Evolutionary conservation across 2,888 invertebrate genomes (phyloP).

Genomic region (Smittia sp.): DNA sequence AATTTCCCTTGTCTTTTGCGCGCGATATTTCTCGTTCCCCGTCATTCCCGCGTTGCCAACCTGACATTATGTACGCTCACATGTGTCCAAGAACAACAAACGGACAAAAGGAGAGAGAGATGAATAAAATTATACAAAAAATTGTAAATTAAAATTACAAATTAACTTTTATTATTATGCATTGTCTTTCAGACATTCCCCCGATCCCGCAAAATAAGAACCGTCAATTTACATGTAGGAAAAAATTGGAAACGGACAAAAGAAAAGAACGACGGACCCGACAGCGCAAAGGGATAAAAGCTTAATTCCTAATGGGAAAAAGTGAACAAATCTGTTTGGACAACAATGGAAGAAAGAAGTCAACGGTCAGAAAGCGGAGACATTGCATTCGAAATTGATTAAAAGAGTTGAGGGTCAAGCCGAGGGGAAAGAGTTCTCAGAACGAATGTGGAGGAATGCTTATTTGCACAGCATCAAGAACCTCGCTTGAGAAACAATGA

Average conservation of each 20-base stretch:
- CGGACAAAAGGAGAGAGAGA: slow-evolving; percentile 7
- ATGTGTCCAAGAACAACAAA: slow-evolving; percentile 11
- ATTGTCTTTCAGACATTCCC: slow-evolving; percentile 15
- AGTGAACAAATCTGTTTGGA: not conserved
- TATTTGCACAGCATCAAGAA: too few species aligned
- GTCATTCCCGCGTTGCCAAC: slow-evolving; percentile 18
- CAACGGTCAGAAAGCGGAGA: too few species aligned
- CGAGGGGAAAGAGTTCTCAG: too few species aligned
- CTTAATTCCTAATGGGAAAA: not conserved
- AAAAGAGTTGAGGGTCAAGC: too few species aligned
- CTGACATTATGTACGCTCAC: slow-evolving; percentile 1
- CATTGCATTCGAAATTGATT: too few species aligned
- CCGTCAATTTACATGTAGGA: not conserved
- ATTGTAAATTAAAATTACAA: slow-evolving; percentile 22
- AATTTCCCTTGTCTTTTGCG: slow-evolving; percentile 14
- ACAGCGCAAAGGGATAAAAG: not conserved
- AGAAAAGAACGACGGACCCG: not conserved
- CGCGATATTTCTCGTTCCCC: not conserved
- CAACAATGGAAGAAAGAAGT: not conserved
- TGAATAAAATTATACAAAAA: slow-evolving; percentile 18
- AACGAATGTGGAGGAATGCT: too few species aligned
- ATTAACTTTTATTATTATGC: slow-evolving; percentile 25
- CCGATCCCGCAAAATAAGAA: slow-evolving; percentile 15
- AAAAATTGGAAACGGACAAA: slow-evolving; percentile 18
- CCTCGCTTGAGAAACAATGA: too few species aligned